Evolutionary conservation across 1,140 invertebrate genomes (phyloP).

Genomic region (Onthophagus taurus): DNA sequence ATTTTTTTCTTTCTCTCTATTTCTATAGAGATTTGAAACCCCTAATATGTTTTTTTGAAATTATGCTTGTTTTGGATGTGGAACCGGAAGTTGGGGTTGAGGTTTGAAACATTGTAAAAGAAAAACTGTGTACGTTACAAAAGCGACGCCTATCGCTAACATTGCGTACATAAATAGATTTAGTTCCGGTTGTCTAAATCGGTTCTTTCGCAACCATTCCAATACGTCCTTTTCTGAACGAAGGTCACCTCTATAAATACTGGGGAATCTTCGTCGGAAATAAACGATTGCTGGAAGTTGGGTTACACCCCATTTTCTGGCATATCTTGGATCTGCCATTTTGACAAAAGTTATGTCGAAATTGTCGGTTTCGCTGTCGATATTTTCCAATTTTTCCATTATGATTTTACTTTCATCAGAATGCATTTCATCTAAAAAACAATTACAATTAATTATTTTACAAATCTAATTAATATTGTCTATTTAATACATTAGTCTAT

Average conservation of each 20-base stretch:
- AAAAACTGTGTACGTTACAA: constrained; percentile 84
- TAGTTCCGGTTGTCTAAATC: constrained; percentile 84
- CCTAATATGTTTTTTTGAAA: too few relatives aligned
- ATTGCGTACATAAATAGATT: constrained; percentile 93
- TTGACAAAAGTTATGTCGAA: constrained; percentile 93
- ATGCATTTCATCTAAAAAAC: constrained; percentile 61
- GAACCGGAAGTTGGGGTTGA: constrained; percentile 37
- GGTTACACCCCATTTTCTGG: constrained; percentile 90
- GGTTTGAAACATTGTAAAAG: constrained; percentile 80
- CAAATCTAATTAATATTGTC: background rate
- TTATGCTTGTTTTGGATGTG: constrained; percentile 56
- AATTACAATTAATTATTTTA: background rate
- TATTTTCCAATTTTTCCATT: constrained; percentile 77
- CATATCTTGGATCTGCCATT: constrained; percentile 85
- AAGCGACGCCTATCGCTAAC: constrained; percentile 73
- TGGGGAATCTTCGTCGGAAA: constrained; percentile 87
- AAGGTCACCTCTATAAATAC: constrained; percentile 85
- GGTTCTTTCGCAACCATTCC: constrained; percentile 87
- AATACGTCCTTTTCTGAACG: constrained; percentile 79
- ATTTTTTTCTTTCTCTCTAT: too few relatives aligned
- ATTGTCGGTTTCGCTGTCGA: constrained; percentile 88
- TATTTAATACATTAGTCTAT: too few relatives aligned
- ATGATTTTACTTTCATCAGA: constrained; percentile 69
- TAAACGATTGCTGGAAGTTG: constrained; percentile 87
- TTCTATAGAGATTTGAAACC: too few relatives aligned